Conservation (phyloP, 2,797 vertebrate genomes). For the Rallus crepitans region DNA sequence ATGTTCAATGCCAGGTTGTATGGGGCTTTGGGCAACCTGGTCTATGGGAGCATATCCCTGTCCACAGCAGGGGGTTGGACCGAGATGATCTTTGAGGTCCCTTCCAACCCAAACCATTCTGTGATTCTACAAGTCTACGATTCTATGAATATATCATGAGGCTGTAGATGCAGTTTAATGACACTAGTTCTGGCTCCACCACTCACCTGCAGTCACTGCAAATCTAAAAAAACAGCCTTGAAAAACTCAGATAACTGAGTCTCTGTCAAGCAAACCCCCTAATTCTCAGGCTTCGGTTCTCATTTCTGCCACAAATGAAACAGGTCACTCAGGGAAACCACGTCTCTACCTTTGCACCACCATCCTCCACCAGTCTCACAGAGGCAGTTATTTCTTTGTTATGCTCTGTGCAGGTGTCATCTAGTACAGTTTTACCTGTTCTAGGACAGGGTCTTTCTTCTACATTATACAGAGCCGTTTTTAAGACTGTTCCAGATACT, state of each 20-base stretch:
- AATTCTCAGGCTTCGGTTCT: background rate
- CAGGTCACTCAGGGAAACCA: background rate
- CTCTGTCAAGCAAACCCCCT: background rate
- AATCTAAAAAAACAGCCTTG: background rate
- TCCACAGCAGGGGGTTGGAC: too few relatives aligned
- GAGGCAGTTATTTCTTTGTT: background rate
- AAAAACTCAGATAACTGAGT: background rate
- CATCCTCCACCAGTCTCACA: rapidly evolving
- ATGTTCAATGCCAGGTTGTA: too few relatives aligned
- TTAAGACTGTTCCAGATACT: background rate
- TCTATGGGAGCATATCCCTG: too few relatives aligned
- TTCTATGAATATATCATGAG: background rate
- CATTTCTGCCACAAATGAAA: background rate
- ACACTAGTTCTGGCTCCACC: background rate
- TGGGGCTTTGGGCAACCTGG: too few relatives aligned
- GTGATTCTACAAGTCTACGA: too few relatives aligned
- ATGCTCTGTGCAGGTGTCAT: background rate
- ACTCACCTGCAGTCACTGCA: background rate
- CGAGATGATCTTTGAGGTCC: too few relatives aligned
- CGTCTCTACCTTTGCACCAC: background rate
- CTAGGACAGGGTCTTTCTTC: background rate
- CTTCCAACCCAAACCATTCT: too few relatives aligned
- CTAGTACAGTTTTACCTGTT: background rate
- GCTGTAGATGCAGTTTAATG: background rate
- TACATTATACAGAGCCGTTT: background rate